These are phyloP conservation scores for Eumacrocentrus americanus DNA, from an alignment of 2,888 invertebrate species.

Conservation along the genomic window DNA sequence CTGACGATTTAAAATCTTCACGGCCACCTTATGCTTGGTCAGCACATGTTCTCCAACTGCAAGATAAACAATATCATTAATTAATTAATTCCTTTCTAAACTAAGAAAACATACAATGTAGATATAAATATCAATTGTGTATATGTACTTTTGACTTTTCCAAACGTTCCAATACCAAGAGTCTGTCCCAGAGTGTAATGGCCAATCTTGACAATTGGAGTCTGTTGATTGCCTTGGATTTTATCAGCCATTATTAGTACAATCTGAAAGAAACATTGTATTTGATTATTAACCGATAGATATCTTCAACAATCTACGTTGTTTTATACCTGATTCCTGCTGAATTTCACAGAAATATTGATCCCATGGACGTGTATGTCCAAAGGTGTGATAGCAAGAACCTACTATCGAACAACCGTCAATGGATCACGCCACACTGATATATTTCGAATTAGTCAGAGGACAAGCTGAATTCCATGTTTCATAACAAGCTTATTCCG, in stretches of 20 bases:
- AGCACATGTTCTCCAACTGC: conserved; percentile 93
- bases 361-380: background rate
- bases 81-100: too few relatives aligned
- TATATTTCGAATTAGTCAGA: background rate
- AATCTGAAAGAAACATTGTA: background rate
- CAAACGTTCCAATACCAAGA: conserved; percentile 97
- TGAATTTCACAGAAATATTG: background rate
- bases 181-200: conserved; percentile 95
- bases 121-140: background rate
- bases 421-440: conserved; percentile 1
- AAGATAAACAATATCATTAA: too few relatives aligned
- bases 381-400: background rate
- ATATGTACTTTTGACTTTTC: conserved; percentile 91
- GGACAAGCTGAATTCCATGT: background rate
- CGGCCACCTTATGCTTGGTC: conserved; percentile 98
- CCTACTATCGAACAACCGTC: too few relatives aligned
- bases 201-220: conserved; percentile 93
- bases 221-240: conserved; percentile 57
- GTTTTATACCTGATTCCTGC: background rate
- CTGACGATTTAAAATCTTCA: conserved; percentile 97
- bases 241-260: conserved; percentile 51
- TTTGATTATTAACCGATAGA: background rate
- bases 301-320: background rate
- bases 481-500: background rate
- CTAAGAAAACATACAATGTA: background rate